Conservation (phyloP, 2,113 vertebrate species). For the Entelurus aequoreus region DNA sequence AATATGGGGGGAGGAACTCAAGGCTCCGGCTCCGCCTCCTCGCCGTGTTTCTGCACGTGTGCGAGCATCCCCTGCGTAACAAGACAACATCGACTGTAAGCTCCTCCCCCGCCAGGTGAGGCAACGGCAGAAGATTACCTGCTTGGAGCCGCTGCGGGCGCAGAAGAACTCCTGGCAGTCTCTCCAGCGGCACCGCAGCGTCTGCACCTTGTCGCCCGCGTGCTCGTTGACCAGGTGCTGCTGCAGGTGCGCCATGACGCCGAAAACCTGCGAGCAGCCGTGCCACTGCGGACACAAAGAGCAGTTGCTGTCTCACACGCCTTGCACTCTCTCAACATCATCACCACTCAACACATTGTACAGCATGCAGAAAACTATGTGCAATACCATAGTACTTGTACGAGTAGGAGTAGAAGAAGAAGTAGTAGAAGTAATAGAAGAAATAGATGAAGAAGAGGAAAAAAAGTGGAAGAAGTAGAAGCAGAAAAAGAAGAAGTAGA, state of each 20-base stretch:
- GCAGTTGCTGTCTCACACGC: no score
- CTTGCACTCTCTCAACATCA: no score
- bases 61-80: slow-evolving; percentile 73
- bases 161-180: slow-evolving; percentile 89
- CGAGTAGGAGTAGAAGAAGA: no score
- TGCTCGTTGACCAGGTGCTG: slow-evolving; percentile 88
- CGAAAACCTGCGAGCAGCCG: slow-evolving; percentile 89
- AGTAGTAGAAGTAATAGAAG: no score
- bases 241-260: slow-evolving; percentile 84
- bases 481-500: no score
- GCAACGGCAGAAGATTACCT: slow-evolving; percentile 66
- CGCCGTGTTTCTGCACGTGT: slow-evolving; percentile 89
- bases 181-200: slow-evolving; percentile 91
- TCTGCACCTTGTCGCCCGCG: slow-evolving; percentile 76
- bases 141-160: slow-evolving; percentile 80
- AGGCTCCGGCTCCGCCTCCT: slow-evolving; percentile 79
- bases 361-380: no score
- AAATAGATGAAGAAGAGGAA: no score
- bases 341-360: no score
- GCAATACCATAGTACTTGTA: no score
- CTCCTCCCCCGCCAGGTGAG: not conserved
- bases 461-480: no score
- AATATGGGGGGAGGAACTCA: slow-evolving; percentile 81
- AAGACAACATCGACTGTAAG: not conserved
- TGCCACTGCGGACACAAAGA: slow-evolving; percentile 79